phyloP scores from a whole-genome alignment of 2,113 vertebrate species.

The Carassius carassius region DNA sequence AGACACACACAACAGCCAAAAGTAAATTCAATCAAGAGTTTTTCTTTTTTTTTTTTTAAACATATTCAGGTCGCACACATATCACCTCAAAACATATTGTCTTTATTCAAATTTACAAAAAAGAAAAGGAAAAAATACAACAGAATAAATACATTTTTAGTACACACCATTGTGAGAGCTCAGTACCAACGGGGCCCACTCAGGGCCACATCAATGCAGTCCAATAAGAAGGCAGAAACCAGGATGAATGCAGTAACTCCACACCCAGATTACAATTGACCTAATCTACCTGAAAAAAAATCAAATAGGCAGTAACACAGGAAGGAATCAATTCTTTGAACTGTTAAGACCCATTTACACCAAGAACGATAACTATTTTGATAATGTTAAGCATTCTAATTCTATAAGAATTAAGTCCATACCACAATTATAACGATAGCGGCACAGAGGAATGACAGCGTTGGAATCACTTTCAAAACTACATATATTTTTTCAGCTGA shows the following conservation, averaged over 20 bases:
- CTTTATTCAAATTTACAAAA: constrained; percentile 82
- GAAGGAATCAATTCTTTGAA: not conserved
- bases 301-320: not conserved
- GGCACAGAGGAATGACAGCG: no score
- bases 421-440: no score
- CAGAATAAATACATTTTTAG: constrained; percentile 75
- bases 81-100: constrained; percentile 70
- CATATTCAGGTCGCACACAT: constrained; percentile 57
- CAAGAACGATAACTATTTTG: no score
- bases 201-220: constrained; percentile 62
- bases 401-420: no score
- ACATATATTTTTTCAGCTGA: no score
- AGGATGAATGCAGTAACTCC: constrained; percentile 18
- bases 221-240: constrained; percentile 53
- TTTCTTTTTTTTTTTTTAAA: no score
- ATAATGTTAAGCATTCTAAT: no score
- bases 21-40: constrained; percentile 49
- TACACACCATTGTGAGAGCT: constrained; percentile 63
- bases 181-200: constrained; percentile 57
- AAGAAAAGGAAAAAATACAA: constrained; percentile 69
- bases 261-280: not conserved
- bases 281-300: constrained; percentile 13
- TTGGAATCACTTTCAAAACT: no score
- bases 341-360: no score
- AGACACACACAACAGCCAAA: not conserved